These are phyloP conservation scores for Arrhamphus sclerolepis DNA, from an alignment of 2,797 vertebrate genomes.

Conservation along the genomic window DNA sequence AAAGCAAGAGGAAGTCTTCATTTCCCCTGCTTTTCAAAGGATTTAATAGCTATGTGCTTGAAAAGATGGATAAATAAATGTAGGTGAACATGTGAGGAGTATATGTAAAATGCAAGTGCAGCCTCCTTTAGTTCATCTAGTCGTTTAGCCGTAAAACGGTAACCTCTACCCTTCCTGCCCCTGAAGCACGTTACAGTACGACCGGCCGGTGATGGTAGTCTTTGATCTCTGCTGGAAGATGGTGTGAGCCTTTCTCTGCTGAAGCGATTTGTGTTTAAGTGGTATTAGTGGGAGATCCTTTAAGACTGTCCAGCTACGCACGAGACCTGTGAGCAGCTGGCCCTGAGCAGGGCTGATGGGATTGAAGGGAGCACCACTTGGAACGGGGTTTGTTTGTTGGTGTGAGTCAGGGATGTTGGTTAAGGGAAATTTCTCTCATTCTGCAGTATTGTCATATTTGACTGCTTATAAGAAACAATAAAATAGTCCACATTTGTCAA, in stretches of 20 bases:
- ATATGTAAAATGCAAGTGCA: too few relatives aligned
- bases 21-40: too few relatives aligned
- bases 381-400: background rate
- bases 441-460: too few relatives aligned
- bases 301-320: constrained; percentile 63
- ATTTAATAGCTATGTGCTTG: too few relatives aligned
- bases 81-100: too few relatives aligned
- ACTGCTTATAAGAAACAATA: too few relatives aligned
- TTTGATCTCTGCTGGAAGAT: constrained; percentile 45
- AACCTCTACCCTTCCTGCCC: constrained; percentile 21
- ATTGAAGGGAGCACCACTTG: constrained; percentile 34
- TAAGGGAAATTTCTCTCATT: too few relatives aligned
- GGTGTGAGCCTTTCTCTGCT: constrained; percentile 38
- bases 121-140: background rate
- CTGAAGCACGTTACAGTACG: constrained; percentile 12
- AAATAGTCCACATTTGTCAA: too few relatives aligned
- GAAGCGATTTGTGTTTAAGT: constrained; percentile 68
- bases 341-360: constrained; percentile 43
- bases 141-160: constrained; percentile 34
- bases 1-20: too few relatives aligned
- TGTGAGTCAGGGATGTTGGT: constrained; percentile 1
- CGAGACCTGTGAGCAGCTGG: constrained; percentile 66
- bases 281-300: constrained; percentile 74
- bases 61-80: too few relatives aligned
- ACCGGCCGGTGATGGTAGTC: constrained; percentile 34